These are phyloP conservation scores for Rotaria macrura DNA, from an alignment of 2,888 invertebrate genomes.

Conservation along the genomic window DNA sequence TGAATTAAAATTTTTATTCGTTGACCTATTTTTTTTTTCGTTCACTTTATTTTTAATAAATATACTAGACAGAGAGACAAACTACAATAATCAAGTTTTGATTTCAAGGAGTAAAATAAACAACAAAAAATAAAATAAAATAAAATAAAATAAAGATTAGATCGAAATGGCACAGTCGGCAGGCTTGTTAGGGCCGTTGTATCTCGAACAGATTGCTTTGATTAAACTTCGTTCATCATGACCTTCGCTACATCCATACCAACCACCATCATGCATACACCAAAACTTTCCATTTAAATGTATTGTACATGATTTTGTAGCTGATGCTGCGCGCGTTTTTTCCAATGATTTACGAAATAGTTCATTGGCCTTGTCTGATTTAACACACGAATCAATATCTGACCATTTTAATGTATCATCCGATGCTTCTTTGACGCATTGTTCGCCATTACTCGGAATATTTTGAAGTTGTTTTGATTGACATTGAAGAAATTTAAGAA, in stretches of 20 bases:
- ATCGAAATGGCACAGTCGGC: background rate
- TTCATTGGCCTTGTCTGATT: background rate
- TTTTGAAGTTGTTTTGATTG: background rate
- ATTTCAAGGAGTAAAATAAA: background rate
- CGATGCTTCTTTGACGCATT: background rate
- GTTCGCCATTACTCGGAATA: background rate
- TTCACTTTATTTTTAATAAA: background rate
- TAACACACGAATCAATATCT: background rate
- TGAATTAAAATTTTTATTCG: background rate
- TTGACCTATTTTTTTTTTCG: background rate
- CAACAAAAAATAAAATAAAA: background rate
- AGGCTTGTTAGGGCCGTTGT: background rate
- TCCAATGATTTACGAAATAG: background rate
- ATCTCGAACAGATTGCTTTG: background rate
- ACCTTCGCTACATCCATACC: background rate
- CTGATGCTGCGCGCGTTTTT: background rate
- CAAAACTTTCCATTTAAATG: slow-evolving; percentile 2
- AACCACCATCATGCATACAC: slow-evolving; percentile 14
- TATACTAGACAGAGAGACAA: background rate
- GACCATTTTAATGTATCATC: background rate
- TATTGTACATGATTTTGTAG: background rate
- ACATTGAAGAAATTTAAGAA: background rate
- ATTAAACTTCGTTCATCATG: background rate
- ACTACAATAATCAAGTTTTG: background rate
- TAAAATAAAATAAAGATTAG: no score